phyloP scores from a whole-genome alignment of 2,888 invertebrate genomes.

The Parapristionchus giblindavisi region DNA sequence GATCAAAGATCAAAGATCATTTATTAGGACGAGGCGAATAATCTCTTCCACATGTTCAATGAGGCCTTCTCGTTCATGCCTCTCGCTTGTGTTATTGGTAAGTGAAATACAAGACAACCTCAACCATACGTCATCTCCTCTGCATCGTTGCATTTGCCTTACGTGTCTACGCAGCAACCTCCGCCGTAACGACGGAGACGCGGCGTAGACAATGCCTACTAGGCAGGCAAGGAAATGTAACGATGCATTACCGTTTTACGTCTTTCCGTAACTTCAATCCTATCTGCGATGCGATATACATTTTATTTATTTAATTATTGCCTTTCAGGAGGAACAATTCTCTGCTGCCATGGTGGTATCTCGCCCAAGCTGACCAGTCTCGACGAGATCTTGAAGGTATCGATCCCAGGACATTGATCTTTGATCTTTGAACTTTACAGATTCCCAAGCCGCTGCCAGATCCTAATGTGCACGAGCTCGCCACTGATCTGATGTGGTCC shows the following conservation, averaged over 20 bases:
- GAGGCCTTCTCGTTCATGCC: slow-evolving; percentile 10
- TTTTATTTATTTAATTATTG: not conserved
- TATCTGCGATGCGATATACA: too few species aligned
- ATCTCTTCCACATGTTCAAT: slow-evolving; percentile 16
- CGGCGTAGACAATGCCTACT: too few species aligned
- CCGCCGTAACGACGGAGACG: too few species aligned
- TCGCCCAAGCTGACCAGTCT: not conserved
- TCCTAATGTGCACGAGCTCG: slow-evolving; percentile 20
- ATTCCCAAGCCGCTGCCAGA: slow-evolving; percentile 24
- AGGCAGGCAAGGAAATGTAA: too few species aligned
- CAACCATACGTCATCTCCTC: too few species aligned
- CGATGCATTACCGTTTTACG: too few species aligned
- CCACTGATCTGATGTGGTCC: slow-evolving; percentile 20
- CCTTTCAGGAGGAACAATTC: not conserved
- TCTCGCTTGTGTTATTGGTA: not conserved
- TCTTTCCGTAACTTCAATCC: too few species aligned
- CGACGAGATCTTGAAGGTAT: slow-evolving; percentile 13
- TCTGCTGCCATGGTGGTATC: slow-evolving; percentile 22
- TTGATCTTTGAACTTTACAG: slow-evolving; percentile 1
- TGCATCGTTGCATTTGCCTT: too few species aligned
- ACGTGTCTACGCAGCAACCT: too few species aligned
- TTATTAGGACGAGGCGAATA: not conserved
- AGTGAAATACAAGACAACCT: too few species aligned
- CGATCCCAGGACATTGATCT: not conserved
- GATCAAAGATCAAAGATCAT: too few species aligned